Evolutionary conservation across 2,113 vertebrate species (phyloP).

Genomic region (Poeciliopsis occidentalis): DNA sequence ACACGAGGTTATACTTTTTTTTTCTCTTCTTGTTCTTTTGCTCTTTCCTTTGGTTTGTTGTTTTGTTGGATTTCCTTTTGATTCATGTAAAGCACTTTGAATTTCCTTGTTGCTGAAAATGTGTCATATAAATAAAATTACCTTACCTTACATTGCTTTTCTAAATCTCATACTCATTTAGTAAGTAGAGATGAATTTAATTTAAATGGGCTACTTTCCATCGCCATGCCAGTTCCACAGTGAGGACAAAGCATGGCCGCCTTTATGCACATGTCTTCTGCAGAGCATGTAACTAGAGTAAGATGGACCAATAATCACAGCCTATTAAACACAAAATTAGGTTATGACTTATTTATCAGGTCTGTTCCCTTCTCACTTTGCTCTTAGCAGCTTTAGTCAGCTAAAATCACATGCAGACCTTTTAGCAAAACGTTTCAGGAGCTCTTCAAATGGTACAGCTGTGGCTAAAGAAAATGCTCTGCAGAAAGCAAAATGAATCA

Average conservation of each 20-base stretch:
- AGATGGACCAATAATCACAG: background rate
- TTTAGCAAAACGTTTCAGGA: background rate
- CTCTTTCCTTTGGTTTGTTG: too few relatives aligned
- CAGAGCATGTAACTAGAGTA: background rate
- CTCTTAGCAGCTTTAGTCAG: too few relatives aligned
- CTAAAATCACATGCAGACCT: background rate
- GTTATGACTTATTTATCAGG: background rate
- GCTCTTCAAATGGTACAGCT: background rate
- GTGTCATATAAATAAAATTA: too few relatives aligned
- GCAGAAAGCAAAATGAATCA: background rate
- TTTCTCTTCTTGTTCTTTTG: too few relatives aligned
- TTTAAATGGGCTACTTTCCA: background rate
- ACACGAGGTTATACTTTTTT: too few relatives aligned
- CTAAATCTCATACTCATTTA: background rate
- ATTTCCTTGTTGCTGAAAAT: too few relatives aligned
- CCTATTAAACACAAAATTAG: constrained; percentile 1
- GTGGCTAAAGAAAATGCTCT: background rate
- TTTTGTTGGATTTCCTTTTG: too few relatives aligned
- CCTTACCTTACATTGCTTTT: background rate
- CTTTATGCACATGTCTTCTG: background rate
- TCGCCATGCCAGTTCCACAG: background rate
- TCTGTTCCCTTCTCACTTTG: background rate
- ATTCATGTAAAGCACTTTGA: too few relatives aligned
- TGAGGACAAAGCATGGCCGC: background rate
- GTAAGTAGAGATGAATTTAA: background rate